These are phyloP conservation scores for Diloba caeruleocephala DNA, from an alignment of 2,888 invertebrate genomes.

Conservation along the genomic window DNA sequence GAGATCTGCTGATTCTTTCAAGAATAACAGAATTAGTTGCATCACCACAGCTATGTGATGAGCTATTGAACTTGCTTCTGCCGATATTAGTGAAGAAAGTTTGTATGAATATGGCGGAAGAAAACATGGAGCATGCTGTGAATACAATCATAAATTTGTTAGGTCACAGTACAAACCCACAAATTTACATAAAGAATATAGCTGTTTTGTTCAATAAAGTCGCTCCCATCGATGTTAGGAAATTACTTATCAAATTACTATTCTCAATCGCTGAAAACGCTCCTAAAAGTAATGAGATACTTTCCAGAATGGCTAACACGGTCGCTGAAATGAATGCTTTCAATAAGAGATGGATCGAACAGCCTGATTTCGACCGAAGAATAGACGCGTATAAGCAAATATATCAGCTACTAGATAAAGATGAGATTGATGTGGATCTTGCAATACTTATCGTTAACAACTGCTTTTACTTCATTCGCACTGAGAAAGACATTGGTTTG, in stretches of 20 bases:
- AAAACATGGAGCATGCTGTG: conserved; percentile 91
- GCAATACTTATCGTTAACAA: conserved; percentile 94
- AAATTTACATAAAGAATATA: conserved; percentile 91
- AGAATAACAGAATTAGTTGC: conserved; percentile 93
- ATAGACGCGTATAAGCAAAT: conserved; percentile 93
- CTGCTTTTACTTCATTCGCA: conserved; percentile 93
- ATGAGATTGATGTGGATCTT: conserved; percentile 90
- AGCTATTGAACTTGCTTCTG: conserved; percentile 91
- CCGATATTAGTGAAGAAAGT: conserved; percentile 92
- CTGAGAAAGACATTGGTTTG: conserved; percentile 95
- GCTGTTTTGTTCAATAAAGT: conserved; percentile 93
- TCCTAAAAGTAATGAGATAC: conserved; percentile 70
- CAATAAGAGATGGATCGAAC: conserved; percentile 96
- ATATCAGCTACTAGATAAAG: conserved; percentile 83
- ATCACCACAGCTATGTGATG: conserved; percentile 91
- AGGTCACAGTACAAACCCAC: conserved; percentile 90
- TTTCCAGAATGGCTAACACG: conserved; percentile 87
- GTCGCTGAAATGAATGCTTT: conserved; percentile 94
- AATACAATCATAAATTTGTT: conserved; percentile 93
- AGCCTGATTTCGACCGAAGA: conserved; percentile 96
- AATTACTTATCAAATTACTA: conserved; percentile 91
- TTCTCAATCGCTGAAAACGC: conserved; percentile 88
- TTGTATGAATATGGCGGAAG: conserved; percentile 90
- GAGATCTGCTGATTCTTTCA: conserved; percentile 93
- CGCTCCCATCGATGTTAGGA: conserved; percentile 90